Conservation (phyloP, 2,113 vertebrate species). For the Monopterus albus region DNA sequence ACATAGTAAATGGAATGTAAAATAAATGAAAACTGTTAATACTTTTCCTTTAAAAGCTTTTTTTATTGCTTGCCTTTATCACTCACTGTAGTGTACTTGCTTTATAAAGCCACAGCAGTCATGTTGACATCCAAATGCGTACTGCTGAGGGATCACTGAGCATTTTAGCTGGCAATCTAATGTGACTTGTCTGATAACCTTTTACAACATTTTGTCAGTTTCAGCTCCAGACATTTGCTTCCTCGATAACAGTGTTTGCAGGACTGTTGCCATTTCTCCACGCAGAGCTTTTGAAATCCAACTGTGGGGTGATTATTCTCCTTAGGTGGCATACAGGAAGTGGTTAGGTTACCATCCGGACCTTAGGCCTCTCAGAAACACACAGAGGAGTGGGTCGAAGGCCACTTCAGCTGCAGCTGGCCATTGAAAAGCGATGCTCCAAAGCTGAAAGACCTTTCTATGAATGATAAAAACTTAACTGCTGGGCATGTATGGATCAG, state of each 20-base stretch:
- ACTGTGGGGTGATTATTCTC: conserved; percentile 31
- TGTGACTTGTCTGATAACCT: background rate
- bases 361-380: conserved; percentile 49
- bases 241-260: background rate
- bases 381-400: conserved; percentile 51
- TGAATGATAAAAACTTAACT: conserved; percentile 34
- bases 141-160: too few relatives aligned
- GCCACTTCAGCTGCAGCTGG: conserved; percentile 72
- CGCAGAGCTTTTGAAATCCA: conserved; percentile 30
- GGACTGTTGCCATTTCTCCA: conserved; percentile 7
- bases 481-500: conserved; percentile 7
- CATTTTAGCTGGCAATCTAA: too few relatives aligned
- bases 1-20: too few relatives aligned
- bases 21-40: too few relatives aligned
- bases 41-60: too few relatives aligned
- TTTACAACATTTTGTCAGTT: background rate
- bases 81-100: too few relatives aligned
- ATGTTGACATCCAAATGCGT: too few relatives aligned
- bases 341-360: conserved; percentile 49
- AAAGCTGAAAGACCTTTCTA: conserved; percentile 49
- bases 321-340: conserved; percentile 55
- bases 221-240: background rate
- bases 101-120: too few relatives aligned
- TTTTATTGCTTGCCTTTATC: too few relatives aligned
- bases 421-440: conserved; percentile 51